phyloP scores from a whole-genome alignment of 2,113 vertebrate genomes.

The Puma concolor region DNA sequence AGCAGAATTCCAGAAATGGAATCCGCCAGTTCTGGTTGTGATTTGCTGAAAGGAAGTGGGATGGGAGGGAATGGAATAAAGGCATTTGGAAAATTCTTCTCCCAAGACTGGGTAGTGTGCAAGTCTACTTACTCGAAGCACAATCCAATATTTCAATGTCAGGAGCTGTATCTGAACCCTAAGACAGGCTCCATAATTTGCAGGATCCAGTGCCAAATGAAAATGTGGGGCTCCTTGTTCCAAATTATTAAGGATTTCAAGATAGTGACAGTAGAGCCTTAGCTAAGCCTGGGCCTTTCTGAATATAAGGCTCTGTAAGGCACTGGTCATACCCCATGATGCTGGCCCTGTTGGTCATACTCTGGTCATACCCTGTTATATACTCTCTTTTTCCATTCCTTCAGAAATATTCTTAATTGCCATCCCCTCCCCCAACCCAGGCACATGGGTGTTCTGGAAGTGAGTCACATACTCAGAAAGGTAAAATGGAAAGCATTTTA shows the following conservation, averaged over 20 bases:
- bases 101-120: background rate
- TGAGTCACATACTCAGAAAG: background rate
- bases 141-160: background rate
- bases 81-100: background rate
- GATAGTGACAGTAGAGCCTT: background rate
- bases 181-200: background rate
- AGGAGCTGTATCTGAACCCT: background rate
- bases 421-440: background rate
- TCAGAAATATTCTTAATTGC: background rate
- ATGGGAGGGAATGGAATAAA: background rate
- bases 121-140: background rate
- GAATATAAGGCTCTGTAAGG: accelerated
- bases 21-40: background rate
- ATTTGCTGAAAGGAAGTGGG: background rate
- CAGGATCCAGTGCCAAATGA: background rate
- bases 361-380: accelerated
- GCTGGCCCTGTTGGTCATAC: accelerated
- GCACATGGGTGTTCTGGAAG: background rate
- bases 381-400: background rate
- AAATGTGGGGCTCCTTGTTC: background rate
- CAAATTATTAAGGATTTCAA: background rate
- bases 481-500: background rate
- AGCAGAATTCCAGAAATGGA: background rate
- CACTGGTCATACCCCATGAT: accelerated
- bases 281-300: background rate